These are phyloP conservation scores for Pelusios castaneus DNA, from an alignment of 2,113 vertebrate genomes.

Conservation along the genomic window DNA sequence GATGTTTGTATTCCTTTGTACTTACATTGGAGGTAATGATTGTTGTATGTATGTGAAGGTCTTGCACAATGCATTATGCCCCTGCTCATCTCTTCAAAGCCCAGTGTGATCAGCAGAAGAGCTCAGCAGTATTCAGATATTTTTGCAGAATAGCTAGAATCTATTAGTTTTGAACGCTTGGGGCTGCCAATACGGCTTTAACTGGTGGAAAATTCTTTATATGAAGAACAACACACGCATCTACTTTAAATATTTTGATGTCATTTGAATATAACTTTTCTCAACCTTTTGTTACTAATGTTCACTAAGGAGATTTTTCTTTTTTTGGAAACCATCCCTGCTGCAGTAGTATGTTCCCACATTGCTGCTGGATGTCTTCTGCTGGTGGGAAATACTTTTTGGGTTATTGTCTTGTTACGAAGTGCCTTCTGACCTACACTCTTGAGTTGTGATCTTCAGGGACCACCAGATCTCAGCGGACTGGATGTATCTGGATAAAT, in stretches of 20 bases:
- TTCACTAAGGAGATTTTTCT: not conserved
- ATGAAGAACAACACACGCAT: not conserved
- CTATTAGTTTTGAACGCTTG: not conserved
- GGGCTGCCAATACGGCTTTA: not conserved
- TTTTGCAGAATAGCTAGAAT: not conserved
- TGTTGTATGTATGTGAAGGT: fast-evolving
- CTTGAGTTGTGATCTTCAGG: not conserved
- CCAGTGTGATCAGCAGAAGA: fast-evolving
- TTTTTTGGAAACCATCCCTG: not conserved
- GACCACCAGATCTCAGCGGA: not conserved
- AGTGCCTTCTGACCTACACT: not conserved
- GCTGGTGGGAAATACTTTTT: not conserved
- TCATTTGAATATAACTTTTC: not conserved
- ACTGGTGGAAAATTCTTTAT: not conserved
- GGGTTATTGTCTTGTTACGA: not conserved
- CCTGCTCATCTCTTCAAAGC: not conserved
- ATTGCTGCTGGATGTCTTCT: not conserved
- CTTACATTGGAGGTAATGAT: not conserved
- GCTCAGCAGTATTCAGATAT: not conserved
- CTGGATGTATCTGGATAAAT: not conserved
- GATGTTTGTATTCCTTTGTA: not conserved
- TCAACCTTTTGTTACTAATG: not conserved
- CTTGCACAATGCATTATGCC: not conserved
- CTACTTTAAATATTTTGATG: not conserved
- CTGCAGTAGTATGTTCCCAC: not conserved